Evolutionary conservation across 1,140 invertebrate species (phyloP).

Genomic region (Drosophila burlai): DNA sequence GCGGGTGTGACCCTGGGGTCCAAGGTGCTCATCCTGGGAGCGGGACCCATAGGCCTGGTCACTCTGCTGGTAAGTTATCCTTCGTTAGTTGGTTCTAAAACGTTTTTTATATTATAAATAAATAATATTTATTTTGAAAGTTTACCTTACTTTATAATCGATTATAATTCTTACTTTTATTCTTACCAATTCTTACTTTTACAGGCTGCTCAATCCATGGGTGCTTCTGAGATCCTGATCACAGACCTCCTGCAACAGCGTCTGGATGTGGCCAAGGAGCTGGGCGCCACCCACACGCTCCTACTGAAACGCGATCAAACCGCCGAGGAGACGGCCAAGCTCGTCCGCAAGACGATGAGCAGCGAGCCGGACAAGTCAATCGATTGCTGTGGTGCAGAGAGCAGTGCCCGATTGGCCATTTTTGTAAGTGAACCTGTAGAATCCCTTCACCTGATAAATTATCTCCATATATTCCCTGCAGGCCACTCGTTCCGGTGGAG

Average conservation of each 20-base stretch:
- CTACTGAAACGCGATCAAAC: slow-evolving; percentile 87
- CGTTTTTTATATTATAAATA: too few species aligned
- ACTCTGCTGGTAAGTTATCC: slow-evolving; percentile 88
- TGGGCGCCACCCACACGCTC: slow-evolving; percentile 92
- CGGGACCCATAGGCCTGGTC: slow-evolving; percentile 96
- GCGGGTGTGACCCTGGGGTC: slow-evolving; percentile 90
- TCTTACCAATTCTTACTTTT: not conserved
- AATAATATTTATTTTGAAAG: too few species aligned
- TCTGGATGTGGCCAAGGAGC: slow-evolving; percentile 91
- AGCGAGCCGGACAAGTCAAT: slow-evolving; percentile 91
- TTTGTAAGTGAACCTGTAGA: slow-evolving; percentile 51
- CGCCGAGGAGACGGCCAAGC: slow-evolving; percentile 88
- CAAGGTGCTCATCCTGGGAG: slow-evolving; percentile 94
- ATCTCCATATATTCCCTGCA: slow-evolving; percentile 71
- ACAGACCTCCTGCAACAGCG: slow-evolving; percentile 92
- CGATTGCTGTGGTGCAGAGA: slow-evolving; percentile 94
- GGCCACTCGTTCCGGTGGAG: slow-evolving; percentile 94
- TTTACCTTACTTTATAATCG: not conserved
- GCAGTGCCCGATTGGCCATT: slow-evolving; percentile 91
- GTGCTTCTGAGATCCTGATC: slow-evolving; percentile 92
- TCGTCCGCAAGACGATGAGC: slow-evolving; percentile 89
- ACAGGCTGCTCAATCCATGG: slow-evolving; percentile 92
- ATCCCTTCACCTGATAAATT: not conserved
- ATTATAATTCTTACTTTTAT: not conserved
- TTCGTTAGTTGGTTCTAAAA: not conserved